Conservation (phyloP, 2,888 invertebrate species). For the Nomada hirtipes region DNA sequence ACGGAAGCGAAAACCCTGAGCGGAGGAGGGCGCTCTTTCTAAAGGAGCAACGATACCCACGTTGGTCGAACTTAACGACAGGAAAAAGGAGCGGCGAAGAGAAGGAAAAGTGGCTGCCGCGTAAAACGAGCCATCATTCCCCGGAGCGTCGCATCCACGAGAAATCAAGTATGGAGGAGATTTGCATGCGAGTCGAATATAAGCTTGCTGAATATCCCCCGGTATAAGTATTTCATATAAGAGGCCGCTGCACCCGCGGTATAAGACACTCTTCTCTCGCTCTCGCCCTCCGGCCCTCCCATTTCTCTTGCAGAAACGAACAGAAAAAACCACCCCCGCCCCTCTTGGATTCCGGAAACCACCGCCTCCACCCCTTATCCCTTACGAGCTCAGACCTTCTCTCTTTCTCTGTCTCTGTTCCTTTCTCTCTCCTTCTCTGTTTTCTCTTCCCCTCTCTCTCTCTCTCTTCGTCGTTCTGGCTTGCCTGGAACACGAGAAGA, state of each 20-base stretch:
- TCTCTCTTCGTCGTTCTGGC: constrained; percentile 48
- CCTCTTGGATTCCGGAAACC: constrained; percentile 69
- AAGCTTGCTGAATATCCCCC: constrained; percentile 80
- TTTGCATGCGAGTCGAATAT: constrained; percentile 82
- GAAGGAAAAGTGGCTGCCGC: constrained; percentile 63
- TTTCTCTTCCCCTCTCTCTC: constrained; percentile 22
- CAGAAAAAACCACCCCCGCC: constrained; percentile 57
- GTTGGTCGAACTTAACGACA: constrained; percentile 56
- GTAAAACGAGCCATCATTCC: constrained; percentile 71
- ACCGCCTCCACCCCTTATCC: constrained; percentile 42
- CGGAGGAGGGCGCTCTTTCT: constrained; percentile 11
- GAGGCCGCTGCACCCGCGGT: constrained; percentile 69
- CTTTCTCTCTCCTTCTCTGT: background rate
- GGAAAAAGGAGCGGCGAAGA: constrained; percentile 27
- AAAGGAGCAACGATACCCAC: constrained; percentile 36
- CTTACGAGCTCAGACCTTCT: constrained; percentile 33
- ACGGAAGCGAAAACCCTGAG: background rate
- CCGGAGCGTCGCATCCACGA: constrained; percentile 73
- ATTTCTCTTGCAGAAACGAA: constrained; percentile 65
- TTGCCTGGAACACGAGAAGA: constrained; percentile 63
- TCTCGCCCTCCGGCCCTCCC: constrained; percentile 63
- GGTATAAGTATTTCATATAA: constrained; percentile 81
- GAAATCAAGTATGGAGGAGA: constrained; percentile 82
- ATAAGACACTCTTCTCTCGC: constrained; percentile 70
- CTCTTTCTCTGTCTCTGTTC: background rate